Evolutionary conservation across 2,797 vertebrate genomes (phyloP), one percentile per base, ranked within the genome.

Genomic region (Lates japonicus): DNA sequence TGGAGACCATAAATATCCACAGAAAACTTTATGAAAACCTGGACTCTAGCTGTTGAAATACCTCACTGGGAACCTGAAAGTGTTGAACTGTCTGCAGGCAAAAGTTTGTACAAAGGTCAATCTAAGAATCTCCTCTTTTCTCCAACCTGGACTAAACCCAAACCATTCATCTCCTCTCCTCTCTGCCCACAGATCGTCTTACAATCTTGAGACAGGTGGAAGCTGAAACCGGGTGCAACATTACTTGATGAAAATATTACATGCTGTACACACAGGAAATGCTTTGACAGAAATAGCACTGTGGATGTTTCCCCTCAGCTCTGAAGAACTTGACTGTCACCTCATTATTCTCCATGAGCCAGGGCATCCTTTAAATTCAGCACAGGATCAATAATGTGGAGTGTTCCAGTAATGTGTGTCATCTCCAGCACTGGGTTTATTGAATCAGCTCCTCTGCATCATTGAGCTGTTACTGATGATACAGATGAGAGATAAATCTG

Each of bases 401-500:
- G 66, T 10, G 33, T 65, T 78, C 51, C 41, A 0, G 55, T 64
- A 55, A 70, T n/a, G 66, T 39, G 59, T 58, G 44, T 54, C 70
- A 16, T 80, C 67, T 63, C 41, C 31, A 16, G 3, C n/a, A 2
- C 19, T 13, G 54, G 35, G 4, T 76, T 85, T 25, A 79, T 72
- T 70, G n/a, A 83, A 70, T 87, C 75, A 79, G 33, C 46, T 49
- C 14, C 63, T 76, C 70, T 54, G 84, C 81, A 29, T 74, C 78
- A 61, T 5, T 37, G 82, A 82, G 83, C 76, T 39, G 81, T 9
- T 58, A 22, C 72, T 61, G 60, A 68, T 37, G 74, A 58, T 20
- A 58, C 42, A 29, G 33, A 59, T 3, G 37, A 72, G 22, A 20
- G 55, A 54, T 25, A 1, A 60, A 74, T 20, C 63, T 20, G 54